A percentile compares a stretch with the other conserved stretches of the same genome.
Evolutionary conservation across 2,113 vertebrate genomes (phyloP).

Genomic region (Poicephalus meyeri): DNA sequence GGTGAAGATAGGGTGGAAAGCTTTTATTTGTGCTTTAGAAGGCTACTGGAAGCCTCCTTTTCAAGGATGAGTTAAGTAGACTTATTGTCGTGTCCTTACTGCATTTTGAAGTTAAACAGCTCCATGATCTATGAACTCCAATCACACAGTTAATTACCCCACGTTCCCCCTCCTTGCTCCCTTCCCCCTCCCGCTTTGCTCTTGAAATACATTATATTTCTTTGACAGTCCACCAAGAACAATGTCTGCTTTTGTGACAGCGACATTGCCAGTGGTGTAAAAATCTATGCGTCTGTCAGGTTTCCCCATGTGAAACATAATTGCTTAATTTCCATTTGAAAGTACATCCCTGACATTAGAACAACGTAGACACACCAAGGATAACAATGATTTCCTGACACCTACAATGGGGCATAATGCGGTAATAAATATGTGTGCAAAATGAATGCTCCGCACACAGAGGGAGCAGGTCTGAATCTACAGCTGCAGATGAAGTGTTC

Average conservation of each 20-base stretch:
- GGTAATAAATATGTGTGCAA: slow-evolving; percentile 58
- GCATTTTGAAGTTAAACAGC: slow-evolving; percentile 69
- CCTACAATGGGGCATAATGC: slow-evolving; percentile 65
- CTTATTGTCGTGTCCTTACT: slow-evolving; percentile 44
- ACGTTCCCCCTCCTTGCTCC: slow-evolving; percentile 2
- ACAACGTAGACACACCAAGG: slow-evolving; percentile 65
- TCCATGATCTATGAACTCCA: slow-evolving; percentile 67
- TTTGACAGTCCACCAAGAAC: slow-evolving; percentile 65
- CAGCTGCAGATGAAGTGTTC: slow-evolving; percentile 75
- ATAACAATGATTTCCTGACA: slow-evolving; percentile 76
- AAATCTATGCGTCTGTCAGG: slow-evolving; percentile 76
- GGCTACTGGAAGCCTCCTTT: not conserved
- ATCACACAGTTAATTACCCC: slow-evolving; percentile 72
- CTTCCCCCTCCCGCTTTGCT: not conserved
- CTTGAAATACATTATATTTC: slow-evolving; percentile 74
- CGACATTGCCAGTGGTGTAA: slow-evolving; percentile 73
- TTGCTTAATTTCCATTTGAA: slow-evolving; percentile 84
- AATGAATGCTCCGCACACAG: slow-evolving; percentile 52
- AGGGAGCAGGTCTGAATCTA: slow-evolving; percentile 68
- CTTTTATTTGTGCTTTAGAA: not conserved
- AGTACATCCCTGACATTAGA: slow-evolving; percentile 76
- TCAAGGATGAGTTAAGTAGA: slow-evolving; percentile 49
- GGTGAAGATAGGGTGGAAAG: not conserved
- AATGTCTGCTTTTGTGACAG: slow-evolving; percentile 70
- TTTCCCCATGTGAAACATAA: slow-evolving; percentile 74